Percentiles rank a stretch among this genome's conserved stretches.
Conservation (phyloP, 2,797 vertebrate genomes). For the Peromyscus attwateri region DNA sequence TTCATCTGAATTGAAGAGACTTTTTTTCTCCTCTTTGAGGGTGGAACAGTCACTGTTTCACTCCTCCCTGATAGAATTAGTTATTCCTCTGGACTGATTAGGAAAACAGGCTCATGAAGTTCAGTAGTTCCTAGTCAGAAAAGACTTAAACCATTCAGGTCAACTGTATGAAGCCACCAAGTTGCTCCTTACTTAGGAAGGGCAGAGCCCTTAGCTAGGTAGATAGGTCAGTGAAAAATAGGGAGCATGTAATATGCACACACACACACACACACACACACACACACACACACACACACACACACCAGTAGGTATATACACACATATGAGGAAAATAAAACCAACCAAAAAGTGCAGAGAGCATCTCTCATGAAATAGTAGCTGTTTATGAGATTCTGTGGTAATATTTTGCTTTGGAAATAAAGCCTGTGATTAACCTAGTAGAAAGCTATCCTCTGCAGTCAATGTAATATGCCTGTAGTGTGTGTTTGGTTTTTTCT, state of each 20-base stretch:
- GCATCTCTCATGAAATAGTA: conserved; percentile 25
- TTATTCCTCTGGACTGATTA: conserved; percentile 12
- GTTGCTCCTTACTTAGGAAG: background rate
- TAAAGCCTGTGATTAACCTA: conserved; percentile 67
- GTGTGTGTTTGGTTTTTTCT: background rate
- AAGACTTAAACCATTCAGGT: conserved; percentile 16
- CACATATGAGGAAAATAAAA: conserved; percentile 45
- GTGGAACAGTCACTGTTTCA: background rate
- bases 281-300: background rate
- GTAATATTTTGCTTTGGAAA: conserved; percentile 64
- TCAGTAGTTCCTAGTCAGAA: background rate
- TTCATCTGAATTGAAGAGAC: conserved; percentile 13
- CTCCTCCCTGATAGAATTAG: background rate
- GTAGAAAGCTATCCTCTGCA: conserved; percentile 57
- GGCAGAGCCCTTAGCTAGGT: background rate
- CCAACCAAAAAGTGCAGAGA: conserved; percentile 30
- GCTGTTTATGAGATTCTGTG: conserved; percentile 47
- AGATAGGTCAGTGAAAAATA: conserved; percentile 22
- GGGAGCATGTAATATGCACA: background rate
- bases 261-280: background rate
- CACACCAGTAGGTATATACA: background rate
- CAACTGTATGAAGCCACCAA: background rate
- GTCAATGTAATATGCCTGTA: conserved; percentile 38
- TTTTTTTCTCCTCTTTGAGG: conserved; percentile 37
- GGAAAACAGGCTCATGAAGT: background rate